Evolutionary conservation across 2,797 vertebrate genomes (phyloP).

Genomic region (Aphelocoma californica): DNA sequence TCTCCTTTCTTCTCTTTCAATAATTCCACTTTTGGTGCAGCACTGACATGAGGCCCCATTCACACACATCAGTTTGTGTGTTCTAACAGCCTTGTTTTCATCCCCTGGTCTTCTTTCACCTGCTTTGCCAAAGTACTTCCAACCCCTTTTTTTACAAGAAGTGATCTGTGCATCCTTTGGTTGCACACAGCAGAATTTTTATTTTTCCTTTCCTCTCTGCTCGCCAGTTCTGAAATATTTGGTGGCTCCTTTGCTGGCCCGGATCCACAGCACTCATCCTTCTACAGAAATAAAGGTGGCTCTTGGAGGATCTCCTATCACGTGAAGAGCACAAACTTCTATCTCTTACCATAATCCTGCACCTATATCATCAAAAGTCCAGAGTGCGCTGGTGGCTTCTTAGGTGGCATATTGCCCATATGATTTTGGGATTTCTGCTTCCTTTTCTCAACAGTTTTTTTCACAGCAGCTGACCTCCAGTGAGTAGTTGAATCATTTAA

Average conservation of each 20-base stretch:
- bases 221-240: not conserved
- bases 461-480: not conserved
- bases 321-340: not conserved
- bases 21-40: not conserved
- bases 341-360: not conserved
- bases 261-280: not conserved
- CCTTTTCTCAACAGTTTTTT: not conserved
- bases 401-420: not conserved
- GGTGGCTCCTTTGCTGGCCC: not conserved
- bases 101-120: not conserved
- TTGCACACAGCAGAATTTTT: not conserved
- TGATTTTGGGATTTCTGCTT: not conserved
- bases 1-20: not conserved
- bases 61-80: not conserved
- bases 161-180: not conserved
- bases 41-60: not conserved
- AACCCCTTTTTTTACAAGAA: not conserved
- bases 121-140: not conserved
- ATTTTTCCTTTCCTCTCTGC: not conserved
- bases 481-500: not conserved
- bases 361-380: not conserved
- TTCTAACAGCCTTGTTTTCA: not conserved
- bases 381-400: not conserved
- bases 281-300: not conserved
- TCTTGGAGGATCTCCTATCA: not conserved